phyloP scores from a whole-genome alignment of 2,797 vertebrate species.

The Manis crassicaudata region DNA sequence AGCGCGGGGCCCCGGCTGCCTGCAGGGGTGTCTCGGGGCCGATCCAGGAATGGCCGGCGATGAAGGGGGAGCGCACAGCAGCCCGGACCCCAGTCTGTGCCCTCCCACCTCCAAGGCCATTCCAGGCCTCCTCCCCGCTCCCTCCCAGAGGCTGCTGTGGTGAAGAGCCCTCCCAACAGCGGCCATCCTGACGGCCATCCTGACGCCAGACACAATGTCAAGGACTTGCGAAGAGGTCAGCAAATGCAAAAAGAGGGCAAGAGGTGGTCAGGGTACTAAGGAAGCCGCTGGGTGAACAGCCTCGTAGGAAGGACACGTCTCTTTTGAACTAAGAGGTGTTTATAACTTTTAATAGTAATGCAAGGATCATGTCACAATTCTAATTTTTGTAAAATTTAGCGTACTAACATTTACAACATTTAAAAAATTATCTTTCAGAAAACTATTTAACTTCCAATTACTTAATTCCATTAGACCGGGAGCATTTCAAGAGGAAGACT shows the following conservation, averaged over 20 bases:
- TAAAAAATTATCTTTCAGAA: neutral
- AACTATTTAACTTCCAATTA: neutral
- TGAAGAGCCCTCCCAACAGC: too few species aligned
- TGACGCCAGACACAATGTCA: too few species aligned
- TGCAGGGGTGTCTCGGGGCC: too few species aligned
- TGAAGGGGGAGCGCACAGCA: rapidly evolving
- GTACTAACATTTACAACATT: rapidly evolving
- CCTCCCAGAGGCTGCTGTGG: too few species aligned
- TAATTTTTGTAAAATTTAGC: rapidly evolving
- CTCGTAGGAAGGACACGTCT: neutral
- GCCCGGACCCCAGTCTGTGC: rapidly evolving
- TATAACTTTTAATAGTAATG: neutral
- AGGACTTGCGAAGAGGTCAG: too few species aligned
- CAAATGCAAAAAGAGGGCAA: too few species aligned
- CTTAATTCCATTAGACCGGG: neutral
- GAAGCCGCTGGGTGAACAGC: neutral
- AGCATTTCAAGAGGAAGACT: neutral
- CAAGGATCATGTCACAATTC: rapidly evolving
- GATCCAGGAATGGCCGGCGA: too few species aligned
- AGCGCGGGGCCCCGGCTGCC: rapidly evolving
- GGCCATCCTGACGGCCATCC: too few species aligned
- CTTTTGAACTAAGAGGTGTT: too few species aligned
- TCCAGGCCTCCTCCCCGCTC: neutral
- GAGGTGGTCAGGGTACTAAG: too few species aligned
- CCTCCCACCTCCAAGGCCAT: too few species aligned